These are phyloP conservation scores for Pangasius sanitwongsei DNA, from an alignment of 2,797 vertebrate species.

Conservation along the genomic window DNA sequence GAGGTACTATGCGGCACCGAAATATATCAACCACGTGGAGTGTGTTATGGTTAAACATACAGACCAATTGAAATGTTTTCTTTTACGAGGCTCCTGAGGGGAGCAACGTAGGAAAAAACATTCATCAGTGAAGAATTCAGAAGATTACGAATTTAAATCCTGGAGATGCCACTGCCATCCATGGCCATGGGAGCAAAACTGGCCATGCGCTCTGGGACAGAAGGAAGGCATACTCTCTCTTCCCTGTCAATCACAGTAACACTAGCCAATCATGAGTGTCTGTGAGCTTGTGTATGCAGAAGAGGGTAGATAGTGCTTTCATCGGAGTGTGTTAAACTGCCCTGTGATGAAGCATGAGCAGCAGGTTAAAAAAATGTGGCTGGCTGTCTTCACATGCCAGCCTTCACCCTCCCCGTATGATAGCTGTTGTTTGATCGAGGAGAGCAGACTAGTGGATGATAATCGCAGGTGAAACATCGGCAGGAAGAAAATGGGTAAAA, in stretches of 20 bases:
- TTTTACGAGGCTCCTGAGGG: neutral
- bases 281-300: neutral
- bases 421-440: neutral
- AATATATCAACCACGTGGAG: too few species aligned
- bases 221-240: too few species aligned
- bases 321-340: neutral
- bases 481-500: neutral
- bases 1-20: too few species aligned
- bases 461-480: too few species aligned
- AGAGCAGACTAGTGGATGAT: neutral
- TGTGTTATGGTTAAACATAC: too few species aligned
- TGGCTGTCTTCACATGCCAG: neutral
- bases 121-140: neutral
- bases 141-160: too few species aligned
- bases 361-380: neutral
- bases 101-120: neutral
- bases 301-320: neutral
- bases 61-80: too few species aligned
- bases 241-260: neutral
- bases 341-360: neutral
- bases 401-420: neutral
- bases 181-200: too few species aligned
- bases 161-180: too few species aligned
- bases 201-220: too few species aligned
- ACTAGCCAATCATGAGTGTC: neutral